Evolutionary conservation across 2,888 invertebrate genomes (phyloP).

Genomic region (Oligia latruncula): DNA sequence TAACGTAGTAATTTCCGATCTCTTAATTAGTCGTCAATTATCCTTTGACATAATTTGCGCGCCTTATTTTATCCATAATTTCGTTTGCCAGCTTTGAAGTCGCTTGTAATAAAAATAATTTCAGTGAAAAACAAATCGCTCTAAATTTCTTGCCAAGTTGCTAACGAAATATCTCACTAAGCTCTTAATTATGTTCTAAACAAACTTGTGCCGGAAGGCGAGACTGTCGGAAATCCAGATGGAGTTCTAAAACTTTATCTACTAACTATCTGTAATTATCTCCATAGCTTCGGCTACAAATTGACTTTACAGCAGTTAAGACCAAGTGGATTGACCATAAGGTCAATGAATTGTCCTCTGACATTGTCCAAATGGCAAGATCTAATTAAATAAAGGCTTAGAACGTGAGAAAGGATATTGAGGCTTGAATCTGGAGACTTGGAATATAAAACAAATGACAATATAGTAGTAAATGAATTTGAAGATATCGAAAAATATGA

Average conservation of each 20-base stretch:
- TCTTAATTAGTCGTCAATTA: conserved; percentile 47
- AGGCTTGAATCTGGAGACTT: conserved; percentile 14
- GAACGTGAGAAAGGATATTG: conserved; percentile 53
- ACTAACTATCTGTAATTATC: conserved; percentile 53
- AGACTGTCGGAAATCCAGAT: conserved; percentile 45
- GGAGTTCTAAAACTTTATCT: conserved; percentile 56
- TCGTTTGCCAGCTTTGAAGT: conserved; percentile 11
- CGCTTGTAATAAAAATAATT: conserved; percentile 11
- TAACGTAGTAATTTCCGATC: conserved; percentile 37
- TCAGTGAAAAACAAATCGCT: conserved; percentile 46
- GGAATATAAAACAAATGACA: conserved; percentile 21
- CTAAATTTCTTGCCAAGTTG: conserved; percentile 44
- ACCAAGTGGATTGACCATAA: conserved; percentile 51
- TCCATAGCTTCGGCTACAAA: conserved; percentile 54
- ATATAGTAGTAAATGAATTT: background rate
- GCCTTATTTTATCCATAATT: conserved; percentile 23
- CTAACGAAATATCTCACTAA: conserved; percentile 52
- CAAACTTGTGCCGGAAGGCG: conserved; percentile 59
- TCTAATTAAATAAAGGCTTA: conserved; percentile 62
- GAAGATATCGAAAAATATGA: background rate
- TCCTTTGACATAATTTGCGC: conserved; percentile 19
- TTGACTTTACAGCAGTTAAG: conserved; percentile 53
- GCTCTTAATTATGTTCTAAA: conserved; percentile 51
- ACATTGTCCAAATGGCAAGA: conserved; percentile 58
- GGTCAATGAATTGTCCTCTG: conserved; percentile 63